Percentiles rank a stretch among this genome's conserved stretches.
Conservation (phyloP, 2,113 vertebrate genomes). For the Serilophus lunatus region DNA sequence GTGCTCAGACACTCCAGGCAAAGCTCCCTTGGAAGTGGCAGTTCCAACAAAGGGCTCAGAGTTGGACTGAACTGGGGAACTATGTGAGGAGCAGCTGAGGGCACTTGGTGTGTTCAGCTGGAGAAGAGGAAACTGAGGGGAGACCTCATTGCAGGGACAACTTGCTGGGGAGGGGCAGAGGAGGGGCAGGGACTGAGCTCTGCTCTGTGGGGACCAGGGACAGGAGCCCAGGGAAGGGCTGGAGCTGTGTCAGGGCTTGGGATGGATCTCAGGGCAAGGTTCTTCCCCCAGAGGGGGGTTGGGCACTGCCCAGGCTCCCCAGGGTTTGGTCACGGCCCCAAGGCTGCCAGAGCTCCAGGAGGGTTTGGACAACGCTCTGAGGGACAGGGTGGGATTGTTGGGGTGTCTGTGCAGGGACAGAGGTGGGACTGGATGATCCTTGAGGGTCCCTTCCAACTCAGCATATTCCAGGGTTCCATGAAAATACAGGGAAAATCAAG, state of each 20-base stretch:
- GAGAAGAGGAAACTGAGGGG: neutral
- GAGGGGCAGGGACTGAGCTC: neutral
- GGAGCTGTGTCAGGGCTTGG: neutral
- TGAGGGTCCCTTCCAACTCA: neutral
- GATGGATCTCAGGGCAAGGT: neutral
- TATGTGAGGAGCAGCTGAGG: neutral
- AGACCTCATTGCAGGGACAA: neutral
- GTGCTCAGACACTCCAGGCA: neutral
- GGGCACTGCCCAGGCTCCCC: neutral
- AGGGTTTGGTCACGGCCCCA: neutral
- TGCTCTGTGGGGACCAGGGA: neutral
- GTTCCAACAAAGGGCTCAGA: neutral
- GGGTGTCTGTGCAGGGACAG: neutral
- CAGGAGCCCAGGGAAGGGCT: neutral
- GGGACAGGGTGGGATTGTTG: neutral
- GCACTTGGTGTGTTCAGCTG: neutral
- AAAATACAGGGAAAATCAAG: neutral
- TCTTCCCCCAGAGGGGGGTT: neutral
- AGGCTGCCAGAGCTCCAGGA: neutral
- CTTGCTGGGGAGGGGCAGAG: neutral
- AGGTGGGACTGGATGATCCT: neutral
- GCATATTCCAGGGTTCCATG: neutral
- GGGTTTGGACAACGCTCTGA: neutral
- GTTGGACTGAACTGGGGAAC: accelerated
- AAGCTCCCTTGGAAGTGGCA: neutral